Base-by-base conservation (phyloP, 2,113 vertebrate genomes). In the Lethenteron reissneri region DNA sequence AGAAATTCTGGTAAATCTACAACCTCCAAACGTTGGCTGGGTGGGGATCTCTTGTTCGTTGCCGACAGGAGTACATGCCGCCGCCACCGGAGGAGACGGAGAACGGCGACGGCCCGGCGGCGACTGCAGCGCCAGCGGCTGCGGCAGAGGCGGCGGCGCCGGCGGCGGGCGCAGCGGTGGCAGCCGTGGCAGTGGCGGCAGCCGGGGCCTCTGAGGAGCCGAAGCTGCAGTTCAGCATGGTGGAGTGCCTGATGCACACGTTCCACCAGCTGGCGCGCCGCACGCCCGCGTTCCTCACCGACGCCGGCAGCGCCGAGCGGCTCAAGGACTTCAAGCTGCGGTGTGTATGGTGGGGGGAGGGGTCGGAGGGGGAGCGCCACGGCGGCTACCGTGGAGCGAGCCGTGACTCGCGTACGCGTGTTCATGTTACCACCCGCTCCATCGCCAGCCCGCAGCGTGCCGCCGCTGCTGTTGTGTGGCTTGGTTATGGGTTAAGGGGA, bases 301-400 rank as follows among this genome's bases (percentile, higher is more conserved):
- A 87, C 75, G 95, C 96, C 79, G 82, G 95, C 76, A 88, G 95
- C 57, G 86, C 87, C 9, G 95, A 99, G 77, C 87, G 84, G 70
- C 81, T 99, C 74, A 99, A 99, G 80, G 92, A 99, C 77, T 99
- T 99, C 74, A 99, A 97, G 83, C 97, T 96, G 80, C 89, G 89
- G 94, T 92, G 75, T 70, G 72, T 58, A 71, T 70, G 17, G 60
- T 64, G 14, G 14, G 64, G 64, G 64, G 41, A 41, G 6, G 41
- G 41, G 41, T 41, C 6, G 41, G 41, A 41, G 41, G 41, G 41
- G 41, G 41, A 41, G 41, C 41, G 6, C 41, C 6, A 41, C 41
- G 41, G 41, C 41, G 41, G 3, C 41, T 41, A 41, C 41, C 1
- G 41, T 5, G 41, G 41, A 41, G 41, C 41, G 41, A 41, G 41